These are phyloP conservation scores for Polylopha cassiicola DNA, from an alignment of 2,888 invertebrate genomes.

Conservation along the genomic window DNA sequence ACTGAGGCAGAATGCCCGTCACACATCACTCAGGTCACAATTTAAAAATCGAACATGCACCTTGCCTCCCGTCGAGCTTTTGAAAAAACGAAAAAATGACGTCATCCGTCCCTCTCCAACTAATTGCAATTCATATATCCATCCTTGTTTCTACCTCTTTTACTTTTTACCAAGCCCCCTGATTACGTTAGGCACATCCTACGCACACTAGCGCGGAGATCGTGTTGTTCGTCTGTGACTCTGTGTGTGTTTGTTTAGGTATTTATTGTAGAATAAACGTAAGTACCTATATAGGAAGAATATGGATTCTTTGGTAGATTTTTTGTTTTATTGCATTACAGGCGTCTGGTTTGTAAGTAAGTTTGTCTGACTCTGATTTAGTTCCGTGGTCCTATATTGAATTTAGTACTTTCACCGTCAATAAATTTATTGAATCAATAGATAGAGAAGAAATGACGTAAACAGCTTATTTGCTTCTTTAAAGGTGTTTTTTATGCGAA, in stretches of 20 bases:
- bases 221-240: slow-evolving; percentile 25
- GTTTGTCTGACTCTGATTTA: too few species aligned
- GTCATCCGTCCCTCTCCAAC: slow-evolving; percentile 38
- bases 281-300: slow-evolving; percentile 17
- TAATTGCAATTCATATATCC: slow-evolving; percentile 27
- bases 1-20: slow-evolving; percentile 43
- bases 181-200: slow-evolving; percentile 60
- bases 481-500: too few species aligned
- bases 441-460: too few species aligned
- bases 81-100: slow-evolving; percentile 61
- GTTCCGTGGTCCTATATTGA: too few species aligned
- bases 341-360: too few species aligned
- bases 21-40: slow-evolving; percentile 62
- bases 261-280: slow-evolving; percentile 35
- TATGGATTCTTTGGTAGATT: slow-evolving; percentile 8
- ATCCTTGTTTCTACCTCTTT: slow-evolving; percentile 50
- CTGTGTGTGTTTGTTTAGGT: slow-evolving; percentile 38
- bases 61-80: slow-evolving; percentile 71
- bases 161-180: slow-evolving; percentile 68
- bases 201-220: slow-evolving; percentile 41
- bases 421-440: too few species aligned
- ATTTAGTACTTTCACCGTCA: too few species aligned
- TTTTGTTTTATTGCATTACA: not conserved
- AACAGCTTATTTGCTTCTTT: too few species aligned
- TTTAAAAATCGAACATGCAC: slow-evolving; percentile 68